phyloP scores from a whole-genome alignment of 2,113 vertebrate genomes.

The Vombatus ursinus region DNA sequence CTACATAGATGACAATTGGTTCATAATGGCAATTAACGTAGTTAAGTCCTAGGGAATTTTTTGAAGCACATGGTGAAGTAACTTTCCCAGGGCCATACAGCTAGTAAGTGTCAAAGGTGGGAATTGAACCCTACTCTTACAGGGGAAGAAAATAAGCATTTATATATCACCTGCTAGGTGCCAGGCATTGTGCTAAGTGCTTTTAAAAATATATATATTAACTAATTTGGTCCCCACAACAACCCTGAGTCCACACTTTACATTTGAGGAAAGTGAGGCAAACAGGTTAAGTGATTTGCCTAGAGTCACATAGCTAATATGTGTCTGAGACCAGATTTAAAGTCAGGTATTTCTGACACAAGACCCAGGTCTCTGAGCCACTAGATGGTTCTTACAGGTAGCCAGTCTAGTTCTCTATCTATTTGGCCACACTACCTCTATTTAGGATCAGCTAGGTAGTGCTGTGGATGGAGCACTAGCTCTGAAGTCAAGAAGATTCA shows the following conservation, averaged over 20 bases:
- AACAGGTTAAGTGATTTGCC: neutral
- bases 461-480: neutral
- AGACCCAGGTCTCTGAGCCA: neutral
- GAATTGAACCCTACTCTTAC: neutral
- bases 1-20: neutral
- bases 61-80: neutral
- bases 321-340: neutral
- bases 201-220: neutral
- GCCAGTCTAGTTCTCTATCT: neutral
- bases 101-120: neutral
- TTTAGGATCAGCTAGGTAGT: neutral
- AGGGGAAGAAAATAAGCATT: neutral
- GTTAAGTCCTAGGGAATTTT: neutral
- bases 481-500: neutral
- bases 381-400: neutral
- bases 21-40: neutral
- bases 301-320: neutral
- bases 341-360: neutral
- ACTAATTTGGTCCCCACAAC: neutral
- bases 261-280: neutral
- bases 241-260: neutral
- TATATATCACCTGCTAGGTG: neutral
- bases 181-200: neutral
- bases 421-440: neutral
- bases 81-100: neutral